These are phyloP conservation scores for Asobara japonica DNA, from an alignment of 1,140 invertebrate species.

Conservation along the genomic window DNA sequence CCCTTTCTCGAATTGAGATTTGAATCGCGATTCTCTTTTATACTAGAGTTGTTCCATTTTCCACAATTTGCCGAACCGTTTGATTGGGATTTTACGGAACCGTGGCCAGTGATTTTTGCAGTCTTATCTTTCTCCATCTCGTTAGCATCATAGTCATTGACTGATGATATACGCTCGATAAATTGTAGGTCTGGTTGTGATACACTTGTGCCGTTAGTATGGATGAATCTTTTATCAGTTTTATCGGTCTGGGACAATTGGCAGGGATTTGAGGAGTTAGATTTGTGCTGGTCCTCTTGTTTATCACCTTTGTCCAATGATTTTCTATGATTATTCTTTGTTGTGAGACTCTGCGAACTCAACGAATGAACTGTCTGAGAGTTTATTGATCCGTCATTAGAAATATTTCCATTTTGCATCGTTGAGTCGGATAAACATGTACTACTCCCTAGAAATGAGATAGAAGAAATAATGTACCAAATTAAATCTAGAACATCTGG, in stretches of 20 bases:
- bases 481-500: constrained; percentile 10
- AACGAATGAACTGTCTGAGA: constrained; percentile 36
- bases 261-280: constrained; percentile 53
- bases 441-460: constrained; percentile 12
- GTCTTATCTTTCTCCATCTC: constrained; percentile 70
- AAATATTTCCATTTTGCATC: constrained; percentile 64
- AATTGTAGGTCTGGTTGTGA: constrained; percentile 66
- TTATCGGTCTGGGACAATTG: constrained; percentile 48
- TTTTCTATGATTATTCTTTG: constrained; percentile 68
- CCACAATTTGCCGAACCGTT: constrained; percentile 57
- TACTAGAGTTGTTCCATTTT: constrained; percentile 61
- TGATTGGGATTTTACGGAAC: constrained; percentile 60
- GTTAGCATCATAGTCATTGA: constrained; percentile 70
- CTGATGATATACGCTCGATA: constrained; percentile 68
- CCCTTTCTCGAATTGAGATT: constrained; percentile 70
- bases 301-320: constrained; percentile 67
- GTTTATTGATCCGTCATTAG: constrained; percentile 50
- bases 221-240: constrained; percentile 63
- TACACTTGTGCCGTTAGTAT: constrained; percentile 66
- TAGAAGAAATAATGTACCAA: constrained; percentile 1
- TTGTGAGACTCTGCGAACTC: constrained; percentile 55
- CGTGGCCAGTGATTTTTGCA: constrained; percentile 56
- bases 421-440: constrained; percentile 45
- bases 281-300: constrained; percentile 62
- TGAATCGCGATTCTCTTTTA: constrained; percentile 64